Percentiles rank a stretch among this genome's conserved stretches.
These are phyloP conservation scores for Ormyrus labotus DNA, from an alignment of 2,888 invertebrate genomes.

Conservation along the genomic window DNA sequence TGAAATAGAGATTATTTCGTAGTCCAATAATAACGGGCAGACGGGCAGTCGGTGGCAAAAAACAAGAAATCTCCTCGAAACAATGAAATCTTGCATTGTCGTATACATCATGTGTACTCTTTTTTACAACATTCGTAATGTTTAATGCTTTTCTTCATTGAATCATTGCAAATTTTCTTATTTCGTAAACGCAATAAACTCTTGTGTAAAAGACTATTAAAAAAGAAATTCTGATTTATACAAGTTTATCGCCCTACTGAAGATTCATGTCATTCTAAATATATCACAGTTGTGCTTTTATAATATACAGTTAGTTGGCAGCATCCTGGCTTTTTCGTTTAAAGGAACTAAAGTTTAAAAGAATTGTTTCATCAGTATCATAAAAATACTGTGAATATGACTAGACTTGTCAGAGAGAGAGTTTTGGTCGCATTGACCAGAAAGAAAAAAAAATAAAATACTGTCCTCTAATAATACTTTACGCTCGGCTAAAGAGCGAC, in stretches of 20 bases:
- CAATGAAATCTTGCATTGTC: constrained; percentile 13
- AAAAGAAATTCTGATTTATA: constrained; percentile 16
- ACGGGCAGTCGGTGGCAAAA: constrained; percentile 22
- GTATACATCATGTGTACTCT: background rate
- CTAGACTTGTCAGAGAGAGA: constrained; percentile 37
- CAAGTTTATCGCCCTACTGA: background rate
- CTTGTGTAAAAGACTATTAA: background rate
- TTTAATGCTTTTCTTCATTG: constrained; percentile 21
- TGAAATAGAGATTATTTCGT: constrained; percentile 50
- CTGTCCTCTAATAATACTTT: constrained; percentile 51
- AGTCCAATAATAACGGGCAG: constrained; percentile 36
- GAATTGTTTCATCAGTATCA: constrained; percentile 11
- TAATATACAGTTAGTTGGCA: constrained; percentile 30
- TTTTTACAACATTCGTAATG: constrained; percentile 12
- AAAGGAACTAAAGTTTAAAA: constrained; percentile 31
- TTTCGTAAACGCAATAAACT: constrained; percentile 23
- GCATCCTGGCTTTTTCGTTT: constrained; percentile 9
- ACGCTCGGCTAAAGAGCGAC: constrained; percentile 38
- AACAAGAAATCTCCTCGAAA: constrained; percentile 21
- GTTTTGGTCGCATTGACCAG: constrained; percentile 3
- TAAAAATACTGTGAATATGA: constrained; percentile 43
- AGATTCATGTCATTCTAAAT: constrained; percentile 33
- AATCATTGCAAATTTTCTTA: constrained; percentile 12
- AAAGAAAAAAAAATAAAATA: constrained; percentile 41
- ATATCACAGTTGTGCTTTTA: constrained; percentile 56